Evolutionary conservation across 2,113 vertebrate genomes (phyloP).

Genomic region (Gracilinanus agilis): DNA sequence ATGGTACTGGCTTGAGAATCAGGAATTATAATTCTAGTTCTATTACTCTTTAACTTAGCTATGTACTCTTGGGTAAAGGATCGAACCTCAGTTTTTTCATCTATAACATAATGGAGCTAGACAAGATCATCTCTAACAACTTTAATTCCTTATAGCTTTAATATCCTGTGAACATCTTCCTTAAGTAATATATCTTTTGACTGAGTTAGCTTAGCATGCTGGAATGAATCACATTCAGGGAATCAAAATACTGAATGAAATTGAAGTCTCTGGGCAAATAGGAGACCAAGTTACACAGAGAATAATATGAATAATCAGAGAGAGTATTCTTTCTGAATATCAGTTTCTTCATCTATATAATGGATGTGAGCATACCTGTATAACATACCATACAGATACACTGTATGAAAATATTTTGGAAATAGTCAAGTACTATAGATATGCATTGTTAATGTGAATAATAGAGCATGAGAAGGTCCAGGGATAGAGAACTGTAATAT

Average conservation of each 20-base stretch:
- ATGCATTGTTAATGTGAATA: not conserved
- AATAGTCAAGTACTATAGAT: not conserved
- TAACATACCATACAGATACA: not conserved
- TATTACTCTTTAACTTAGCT: too few species aligned
- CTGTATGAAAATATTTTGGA: not conserved
- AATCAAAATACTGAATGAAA: not conserved
- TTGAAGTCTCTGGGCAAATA: not conserved
- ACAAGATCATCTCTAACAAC: too few species aligned
- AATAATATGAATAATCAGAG: not conserved
- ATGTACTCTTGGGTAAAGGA: too few species aligned
- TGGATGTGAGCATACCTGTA: not conserved
- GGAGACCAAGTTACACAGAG: not conserved
- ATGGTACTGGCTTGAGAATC: too few species aligned
- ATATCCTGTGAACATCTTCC: too few species aligned
- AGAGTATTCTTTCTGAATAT: not conserved
- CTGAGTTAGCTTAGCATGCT: not conserved
- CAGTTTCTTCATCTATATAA: not conserved
- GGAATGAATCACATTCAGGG: not conserved
- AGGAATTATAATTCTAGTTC: too few species aligned
- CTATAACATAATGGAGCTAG: too few species aligned
- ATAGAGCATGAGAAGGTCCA: not conserved
- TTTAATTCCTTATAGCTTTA: too few species aligned
- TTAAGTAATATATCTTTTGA: not conserved
- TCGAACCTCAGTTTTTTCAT: too few species aligned
- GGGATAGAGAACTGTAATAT: not conserved